These are phyloP conservation scores for Macrobrachium rosenbergii DNA, from an alignment of 1,140 invertebrate species.

Conservation along the genomic window DNA sequence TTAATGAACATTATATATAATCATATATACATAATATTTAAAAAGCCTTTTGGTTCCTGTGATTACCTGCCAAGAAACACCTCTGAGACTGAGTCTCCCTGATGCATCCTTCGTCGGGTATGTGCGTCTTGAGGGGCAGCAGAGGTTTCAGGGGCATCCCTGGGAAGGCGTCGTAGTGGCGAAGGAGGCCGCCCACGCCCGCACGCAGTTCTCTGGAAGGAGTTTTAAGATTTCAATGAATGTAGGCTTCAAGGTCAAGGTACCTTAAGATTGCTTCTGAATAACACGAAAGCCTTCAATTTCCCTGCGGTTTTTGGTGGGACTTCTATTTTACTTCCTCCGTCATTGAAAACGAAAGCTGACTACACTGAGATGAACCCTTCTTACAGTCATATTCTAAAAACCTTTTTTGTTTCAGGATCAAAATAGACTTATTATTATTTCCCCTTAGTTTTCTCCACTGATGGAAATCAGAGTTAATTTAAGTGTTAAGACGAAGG, in stretches of 20 bases:
- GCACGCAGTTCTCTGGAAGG: constrained; percentile 22
- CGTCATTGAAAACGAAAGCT: too few relatives aligned
- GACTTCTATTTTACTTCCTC: too few relatives aligned
- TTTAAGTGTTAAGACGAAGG: too few relatives aligned
- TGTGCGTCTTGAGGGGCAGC: constrained; percentile 86
- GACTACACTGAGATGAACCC: too few relatives aligned
- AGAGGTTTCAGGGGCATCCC: constrained; percentile 74
- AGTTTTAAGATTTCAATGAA: background rate
- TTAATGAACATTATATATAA: background rate
- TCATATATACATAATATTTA: background rate
- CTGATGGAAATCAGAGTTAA: too few relatives aligned
- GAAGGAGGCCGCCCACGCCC: constrained; percentile 38
- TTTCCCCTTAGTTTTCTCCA: too few relatives aligned
- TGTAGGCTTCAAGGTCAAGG: background rate
- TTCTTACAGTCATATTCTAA: too few relatives aligned
- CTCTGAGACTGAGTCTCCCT: constrained; percentile 57
- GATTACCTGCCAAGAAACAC: constrained; percentile 61
- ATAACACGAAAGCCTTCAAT: too few relatives aligned
- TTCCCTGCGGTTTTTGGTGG: too few relatives aligned
- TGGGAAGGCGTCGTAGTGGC: constrained; percentile 31
- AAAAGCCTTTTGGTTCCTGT: background rate
- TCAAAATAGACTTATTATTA: too few relatives aligned
- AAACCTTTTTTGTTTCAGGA: too few relatives aligned
- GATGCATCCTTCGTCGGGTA: constrained; percentile 92
- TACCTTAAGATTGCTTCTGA: too few relatives aligned